phyloP scores from a whole-genome alignment of 2,113 vertebrate species.

The Centropristis striata region DNA sequence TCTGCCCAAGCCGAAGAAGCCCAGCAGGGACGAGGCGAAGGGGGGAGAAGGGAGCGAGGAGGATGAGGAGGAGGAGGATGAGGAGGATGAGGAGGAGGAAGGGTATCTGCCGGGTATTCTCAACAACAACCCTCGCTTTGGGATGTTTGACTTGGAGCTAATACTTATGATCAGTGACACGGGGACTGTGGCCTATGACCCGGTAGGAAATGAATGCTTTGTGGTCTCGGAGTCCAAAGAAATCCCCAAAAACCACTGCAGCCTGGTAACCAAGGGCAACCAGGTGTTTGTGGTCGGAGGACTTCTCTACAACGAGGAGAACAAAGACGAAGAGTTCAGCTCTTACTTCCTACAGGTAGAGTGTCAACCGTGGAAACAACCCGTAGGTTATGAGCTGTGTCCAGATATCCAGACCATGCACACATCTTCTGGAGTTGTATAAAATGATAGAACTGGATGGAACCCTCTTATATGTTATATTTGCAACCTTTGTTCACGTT shows the following conservation, averaged over 20 bases:
- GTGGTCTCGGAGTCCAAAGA: conserved; percentile 92
- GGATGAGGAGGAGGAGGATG: conserved; percentile 70
- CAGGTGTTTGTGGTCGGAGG: conserved; percentile 96
- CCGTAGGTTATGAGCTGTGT: too few relatives aligned
- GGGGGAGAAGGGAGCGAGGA: conserved; percentile 76
- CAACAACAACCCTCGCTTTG: conserved; percentile 96
- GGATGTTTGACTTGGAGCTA: conserved; percentile 96
- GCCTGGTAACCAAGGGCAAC: conserved; percentile 93
- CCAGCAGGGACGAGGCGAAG: conserved; percentile 54
- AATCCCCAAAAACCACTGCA: conserved; percentile 96
- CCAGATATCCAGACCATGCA: too few relatives aligned
- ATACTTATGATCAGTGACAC: conserved; percentile 94
- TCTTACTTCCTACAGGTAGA: conserved; percentile 98
- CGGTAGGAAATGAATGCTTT: conserved; percentile 92
- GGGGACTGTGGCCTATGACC: conserved; percentile 94
- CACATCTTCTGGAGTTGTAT: too few relatives aligned
- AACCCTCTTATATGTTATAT: too few relatives aligned
- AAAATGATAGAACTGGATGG: too few relatives aligned
- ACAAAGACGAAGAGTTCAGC: conserved; percentile 93
- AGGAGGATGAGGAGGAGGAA: conserved; percentile 78
- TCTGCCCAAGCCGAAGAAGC: conserved; percentile 87
- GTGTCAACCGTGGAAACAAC: background rate
- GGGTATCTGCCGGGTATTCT: conserved; percentile 91
- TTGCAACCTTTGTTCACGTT: too few relatives aligned
- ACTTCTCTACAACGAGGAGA: conserved; percentile 92